Evolutionary conservation across 2,888 invertebrate species (phyloP), one percentile per base, ranked within the genome.

Genomic region (Catocala sponsa): DNA sequence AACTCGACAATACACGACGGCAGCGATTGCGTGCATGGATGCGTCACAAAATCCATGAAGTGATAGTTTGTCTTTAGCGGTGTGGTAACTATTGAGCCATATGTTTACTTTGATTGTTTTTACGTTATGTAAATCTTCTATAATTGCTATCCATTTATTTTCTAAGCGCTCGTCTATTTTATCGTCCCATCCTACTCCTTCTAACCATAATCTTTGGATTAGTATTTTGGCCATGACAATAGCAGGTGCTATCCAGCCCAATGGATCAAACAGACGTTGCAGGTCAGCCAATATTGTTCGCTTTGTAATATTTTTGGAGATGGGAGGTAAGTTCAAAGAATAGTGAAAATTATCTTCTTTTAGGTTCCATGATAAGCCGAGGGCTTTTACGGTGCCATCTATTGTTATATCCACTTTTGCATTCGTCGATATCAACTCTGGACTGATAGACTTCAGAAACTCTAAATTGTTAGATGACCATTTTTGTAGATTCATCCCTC

Each of bases 201-300:
- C 54, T n/a, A 67, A 49, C 74, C 76, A 73, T 6, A 72, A 15
- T 10, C 38, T 63, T 49, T 76, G 72, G 0, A 76, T 56, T 4
- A 70, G 4, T 6, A 76, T 68, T 59, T 76, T 73, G 7, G 65
- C 63, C n/a, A 25, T 44, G 2, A 74, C 44, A 11, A 67, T 55
- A 6, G n/a, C 25, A n/a, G 72, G 71, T 12, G 78, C 65, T 9
- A 78, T 47, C 78, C 76, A 76, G 2, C 77, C 77, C 10, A 79
- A 48, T 6, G 75, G 75, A 71, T 59, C 62, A 25, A 49, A 62
- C 0, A 57, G 32, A 25, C 15, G 35, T n/a, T 55, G 60, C 5
- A 61, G 2, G 35, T 78, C 75, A 0, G 76, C 61, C 6, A 78
- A 55, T 4, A 73, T 63, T 1, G 11, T 61, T 59, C 76, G 54